A percentile compares a stretch with the other conserved stretches of the same genome.
phyloP scores from a whole-genome alignment of 2,113 vertebrate genomes.

The Podiceps cristatus region DNA sequence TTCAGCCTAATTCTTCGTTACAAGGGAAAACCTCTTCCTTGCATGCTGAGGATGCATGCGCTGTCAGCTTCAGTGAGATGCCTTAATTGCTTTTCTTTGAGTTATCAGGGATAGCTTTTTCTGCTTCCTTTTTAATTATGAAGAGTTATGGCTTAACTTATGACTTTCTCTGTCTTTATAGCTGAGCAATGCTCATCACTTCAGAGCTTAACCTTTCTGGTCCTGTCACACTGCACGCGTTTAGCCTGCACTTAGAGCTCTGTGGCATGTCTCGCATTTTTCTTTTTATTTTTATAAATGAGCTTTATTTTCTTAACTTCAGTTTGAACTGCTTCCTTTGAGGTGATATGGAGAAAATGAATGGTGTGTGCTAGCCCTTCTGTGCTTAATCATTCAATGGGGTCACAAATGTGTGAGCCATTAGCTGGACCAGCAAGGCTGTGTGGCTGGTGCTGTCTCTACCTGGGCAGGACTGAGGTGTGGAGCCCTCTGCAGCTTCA shows the following conservation, averaged over 20 bases:
- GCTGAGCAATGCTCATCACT: neutral
- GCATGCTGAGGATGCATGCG: rapidly evolving
- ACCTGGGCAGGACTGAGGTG: neutral
- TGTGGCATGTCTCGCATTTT: neutral
- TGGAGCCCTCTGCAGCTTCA: neutral
- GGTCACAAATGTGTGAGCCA: neutral
- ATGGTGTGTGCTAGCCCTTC: neutral
- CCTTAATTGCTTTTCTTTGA: neutral
- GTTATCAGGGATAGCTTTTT: neutral
- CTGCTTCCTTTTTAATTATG: neutral
- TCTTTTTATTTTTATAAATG: neutral
- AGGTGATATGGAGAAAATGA: neutral
- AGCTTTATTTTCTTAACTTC: conserved; percentile 17
- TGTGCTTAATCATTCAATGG: neutral
- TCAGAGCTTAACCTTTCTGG: neutral
- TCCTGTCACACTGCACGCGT: neutral
- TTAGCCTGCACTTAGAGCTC: neutral
- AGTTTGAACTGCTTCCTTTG: neutral
- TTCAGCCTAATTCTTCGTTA: neutral
- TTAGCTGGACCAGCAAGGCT: neutral
- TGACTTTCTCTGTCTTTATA: neutral
- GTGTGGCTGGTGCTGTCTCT: neutral
- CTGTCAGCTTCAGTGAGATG: neutral
- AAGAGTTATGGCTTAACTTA: neutral
- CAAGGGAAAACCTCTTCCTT: neutral